Conservation (phyloP, 1,140 invertebrate genomes). For the Chironomus tepperi region DNA sequence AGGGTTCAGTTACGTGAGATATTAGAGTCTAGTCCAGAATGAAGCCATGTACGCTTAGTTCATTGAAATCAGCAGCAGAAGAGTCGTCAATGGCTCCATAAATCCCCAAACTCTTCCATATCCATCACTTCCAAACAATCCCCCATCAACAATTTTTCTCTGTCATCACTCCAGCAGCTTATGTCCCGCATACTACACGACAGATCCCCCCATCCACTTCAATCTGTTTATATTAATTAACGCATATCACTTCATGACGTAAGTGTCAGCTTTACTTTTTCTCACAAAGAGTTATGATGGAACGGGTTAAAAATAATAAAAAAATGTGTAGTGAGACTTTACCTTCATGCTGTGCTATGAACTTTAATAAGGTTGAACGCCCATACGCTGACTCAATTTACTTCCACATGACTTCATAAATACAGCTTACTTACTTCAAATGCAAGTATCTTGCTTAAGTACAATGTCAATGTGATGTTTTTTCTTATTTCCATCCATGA, state of each 20-base stretch:
- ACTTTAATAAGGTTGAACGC: slow-evolving; percentile 12
- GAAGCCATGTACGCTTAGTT: too few relatives aligned
- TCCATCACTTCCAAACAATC: too few relatives aligned
- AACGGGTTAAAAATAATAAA: not conserved
- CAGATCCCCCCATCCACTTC: not conserved
- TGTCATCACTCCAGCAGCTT: not conserved
- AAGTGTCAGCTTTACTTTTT: not conserved
- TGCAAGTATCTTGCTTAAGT: not conserved
- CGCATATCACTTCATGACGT: not conserved
- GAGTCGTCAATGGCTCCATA: too few relatives aligned
- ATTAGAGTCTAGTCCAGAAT: too few relatives aligned
- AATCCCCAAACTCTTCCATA: too few relatives aligned
- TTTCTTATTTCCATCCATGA: too few relatives aligned
- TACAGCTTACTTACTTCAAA: not conserved
- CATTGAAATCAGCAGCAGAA: too few relatives aligned
- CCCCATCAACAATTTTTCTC: not conserved
- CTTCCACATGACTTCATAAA: slow-evolving; percentile 6
- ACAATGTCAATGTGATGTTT: slow-evolving; percentile 1
- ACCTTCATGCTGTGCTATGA: slow-evolving; percentile 11
- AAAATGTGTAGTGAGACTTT: not conserved
- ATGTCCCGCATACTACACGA: not conserved
- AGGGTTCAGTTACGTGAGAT: too few relatives aligned
- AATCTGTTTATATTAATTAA: not conserved
- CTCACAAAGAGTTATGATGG: not conserved
- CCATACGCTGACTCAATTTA: not conserved